Evolutionary conservation across 2,113 vertebrate species (phyloP).

Genomic region (Probosciger aterrimus): DNA sequence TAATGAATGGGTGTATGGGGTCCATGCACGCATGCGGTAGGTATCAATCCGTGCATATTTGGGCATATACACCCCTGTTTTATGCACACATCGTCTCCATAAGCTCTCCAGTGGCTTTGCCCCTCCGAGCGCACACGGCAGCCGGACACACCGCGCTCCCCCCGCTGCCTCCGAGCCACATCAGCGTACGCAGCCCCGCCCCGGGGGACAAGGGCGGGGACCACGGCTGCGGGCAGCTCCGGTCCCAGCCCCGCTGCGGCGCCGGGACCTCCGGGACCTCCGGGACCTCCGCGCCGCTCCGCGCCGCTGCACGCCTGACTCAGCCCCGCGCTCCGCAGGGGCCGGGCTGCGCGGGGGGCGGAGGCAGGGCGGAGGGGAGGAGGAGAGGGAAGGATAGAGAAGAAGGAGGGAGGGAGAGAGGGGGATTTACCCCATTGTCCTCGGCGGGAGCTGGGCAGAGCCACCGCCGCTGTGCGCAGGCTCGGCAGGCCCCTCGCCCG

Average conservation of each 20-base stretch:
- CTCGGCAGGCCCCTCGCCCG: neutral
- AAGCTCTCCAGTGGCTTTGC: neutral
- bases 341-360: constrained; percentile 9
- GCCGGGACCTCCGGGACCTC: constrained; percentile 4
- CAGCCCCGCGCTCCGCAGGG: constrained; percentile 57
- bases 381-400: neutral
- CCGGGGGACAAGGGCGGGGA: neutral
- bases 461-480: neutral
- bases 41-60: fast-evolving
- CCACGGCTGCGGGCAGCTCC: neutral
- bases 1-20: fast-evolving
- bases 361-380: neutral
- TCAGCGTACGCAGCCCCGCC: neutral
- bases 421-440: constrained; percentile 20
- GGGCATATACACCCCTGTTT: neutral
- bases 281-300: constrained; percentile 18
- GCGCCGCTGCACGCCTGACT: constrained; percentile 36
- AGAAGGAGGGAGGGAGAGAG: neutral
- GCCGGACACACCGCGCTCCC: neutral
- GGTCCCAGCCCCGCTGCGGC: constrained; percentile 1
- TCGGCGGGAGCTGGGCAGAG: constrained; percentile 3
- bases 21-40: fast-evolving
- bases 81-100: fast-evolving
- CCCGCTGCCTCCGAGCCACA: neutral
- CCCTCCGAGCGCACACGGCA: neutral